phyloP scores from a whole-genome alignment of 2,888 invertebrate genomes.

The Dynastes tityus region DNA sequence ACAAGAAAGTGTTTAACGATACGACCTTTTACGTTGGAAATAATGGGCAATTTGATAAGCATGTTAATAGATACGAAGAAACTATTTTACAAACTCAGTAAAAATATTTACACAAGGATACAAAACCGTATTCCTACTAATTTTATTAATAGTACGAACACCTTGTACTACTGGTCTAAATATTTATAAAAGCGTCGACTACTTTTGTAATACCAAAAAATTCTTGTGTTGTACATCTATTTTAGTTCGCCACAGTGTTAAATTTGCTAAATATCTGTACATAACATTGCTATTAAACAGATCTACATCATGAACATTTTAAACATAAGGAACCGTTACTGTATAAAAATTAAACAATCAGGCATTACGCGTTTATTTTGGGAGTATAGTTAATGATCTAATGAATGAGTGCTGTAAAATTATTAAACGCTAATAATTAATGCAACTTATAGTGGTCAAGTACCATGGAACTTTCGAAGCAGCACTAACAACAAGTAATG shows the following conservation, averaged over 20 bases:
- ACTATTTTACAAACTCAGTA: not conserved
- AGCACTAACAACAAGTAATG: too few species aligned
- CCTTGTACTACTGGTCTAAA: conserved; percentile 1
- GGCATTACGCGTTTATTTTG: too few species aligned
- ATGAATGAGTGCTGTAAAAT: too few species aligned
- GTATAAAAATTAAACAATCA: not conserved
- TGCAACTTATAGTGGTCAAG: too few species aligned
- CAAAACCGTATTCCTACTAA: not conserved
- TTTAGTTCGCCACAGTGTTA: not conserved
- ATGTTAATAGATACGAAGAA: not conserved
- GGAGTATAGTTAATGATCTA: too few species aligned
- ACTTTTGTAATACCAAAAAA: conserved; percentile 1
- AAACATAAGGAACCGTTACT: not conserved
- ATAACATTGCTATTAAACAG: not conserved
- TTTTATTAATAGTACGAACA: conserved; percentile 7
- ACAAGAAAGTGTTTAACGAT: not conserved
- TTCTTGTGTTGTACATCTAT: not conserved
- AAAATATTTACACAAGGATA: not conserved
- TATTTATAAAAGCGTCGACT: not conserved
- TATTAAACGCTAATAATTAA: too few species aligned
- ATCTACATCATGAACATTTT: not conserved
- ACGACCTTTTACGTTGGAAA: not conserved
- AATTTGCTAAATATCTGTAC: not conserved
- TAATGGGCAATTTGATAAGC: not conserved
- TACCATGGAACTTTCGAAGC: too few species aligned